Evolutionary conservation across 2,797 vertebrate genomes (phyloP).

Genomic region (Sebastes taczanowskii): DNA sequence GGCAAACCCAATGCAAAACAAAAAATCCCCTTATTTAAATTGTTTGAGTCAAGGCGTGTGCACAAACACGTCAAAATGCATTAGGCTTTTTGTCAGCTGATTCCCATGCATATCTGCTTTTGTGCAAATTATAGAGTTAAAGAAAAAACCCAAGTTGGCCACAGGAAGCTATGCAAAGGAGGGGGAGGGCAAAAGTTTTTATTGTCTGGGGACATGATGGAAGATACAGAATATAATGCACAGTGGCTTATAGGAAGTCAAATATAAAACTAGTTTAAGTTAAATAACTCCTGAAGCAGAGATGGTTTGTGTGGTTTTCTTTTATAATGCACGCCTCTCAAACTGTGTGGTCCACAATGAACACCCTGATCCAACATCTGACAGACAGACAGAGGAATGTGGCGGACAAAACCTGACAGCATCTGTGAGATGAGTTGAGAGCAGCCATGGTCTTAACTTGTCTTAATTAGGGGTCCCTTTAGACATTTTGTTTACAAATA

Average conservation of each 20-base stretch:
- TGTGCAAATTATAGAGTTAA: slow-evolving; percentile 71
- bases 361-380: slow-evolving; percentile 24
- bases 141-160: slow-evolving; percentile 57
- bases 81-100: slow-evolving; percentile 49
- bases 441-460: background rate
- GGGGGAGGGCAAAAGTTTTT: background rate
- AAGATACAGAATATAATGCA: background rate
- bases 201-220: slow-evolving; percentile 18
- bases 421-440: slow-evolving; percentile 1
- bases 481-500: background rate
- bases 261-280: background rate
- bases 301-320: background rate
- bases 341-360: slow-evolving; percentile 17
- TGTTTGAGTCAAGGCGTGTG: slow-evolving; percentile 46
- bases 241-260: background rate
- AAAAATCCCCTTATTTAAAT: background rate
- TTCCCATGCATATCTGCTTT: slow-evolving; percentile 58
- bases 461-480: background rate
- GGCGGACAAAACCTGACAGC: background rate
- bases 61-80: slow-evolving; percentile 54
- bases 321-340: background rate
- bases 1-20: slow-evolving; percentile 12
- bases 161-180: slow-evolving; percentile 43
- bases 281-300: background rate
- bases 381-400: slow-evolving; percentile 16